A percentile compares a stretch with the other conserved stretches of the same genome.
Conservation (phyloP, 53 echinoderm and acorn worm genomes). For the Echinarachnius parma region DNA sequence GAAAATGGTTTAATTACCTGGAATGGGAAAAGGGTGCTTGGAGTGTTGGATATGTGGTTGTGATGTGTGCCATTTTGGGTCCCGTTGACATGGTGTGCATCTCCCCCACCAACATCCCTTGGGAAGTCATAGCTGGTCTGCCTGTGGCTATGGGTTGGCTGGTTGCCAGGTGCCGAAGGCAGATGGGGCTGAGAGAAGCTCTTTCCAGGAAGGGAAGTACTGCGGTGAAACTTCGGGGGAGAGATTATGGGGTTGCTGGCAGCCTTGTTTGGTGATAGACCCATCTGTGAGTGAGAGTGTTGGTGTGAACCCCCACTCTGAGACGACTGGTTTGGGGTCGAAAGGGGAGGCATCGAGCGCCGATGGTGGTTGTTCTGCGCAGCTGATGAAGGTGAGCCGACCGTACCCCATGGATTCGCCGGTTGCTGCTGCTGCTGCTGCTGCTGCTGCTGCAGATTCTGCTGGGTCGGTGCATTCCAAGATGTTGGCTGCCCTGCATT, state of each 20-base stretch:
- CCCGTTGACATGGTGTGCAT: constrained; percentile 43
- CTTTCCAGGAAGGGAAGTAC: constrained; percentile 94
- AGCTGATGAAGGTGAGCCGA: constrained; percentile 83
- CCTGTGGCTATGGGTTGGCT: constrained; percentile 19
- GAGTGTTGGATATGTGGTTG: constrained; percentile 39
- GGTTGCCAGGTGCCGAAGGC: constrained; percentile 44
- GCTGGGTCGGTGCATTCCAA: constrained; percentile 56
- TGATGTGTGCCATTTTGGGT: constrained; percentile 33
- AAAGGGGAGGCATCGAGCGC: constrained; percentile 87
- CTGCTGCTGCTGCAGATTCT: constrained; percentile 53
- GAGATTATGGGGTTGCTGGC: constrained; percentile 95
- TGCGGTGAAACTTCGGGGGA: constrained; percentile 94
- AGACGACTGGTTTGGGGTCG: constrained; percentile 55
- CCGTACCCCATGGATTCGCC: constrained; percentile 92
- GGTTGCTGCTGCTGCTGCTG: too few species aligned
- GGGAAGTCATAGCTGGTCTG: constrained; percentile 75
- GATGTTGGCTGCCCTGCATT: constrained; percentile 74
- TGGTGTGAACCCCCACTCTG: constrained; percentile 42
- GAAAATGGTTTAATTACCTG: constrained; percentile 63
- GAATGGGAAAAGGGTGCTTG: constrained; percentile 85
- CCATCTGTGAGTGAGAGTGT: too few species aligned
- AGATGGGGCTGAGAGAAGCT: constrained; percentile 74
- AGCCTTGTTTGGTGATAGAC: constrained; percentile 75
- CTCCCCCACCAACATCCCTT: constrained; percentile 63
- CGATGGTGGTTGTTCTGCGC: constrained; percentile 77